Conservation (phyloP, 2,113 vertebrate genomes). For the Mustela lutreola region DNA sequence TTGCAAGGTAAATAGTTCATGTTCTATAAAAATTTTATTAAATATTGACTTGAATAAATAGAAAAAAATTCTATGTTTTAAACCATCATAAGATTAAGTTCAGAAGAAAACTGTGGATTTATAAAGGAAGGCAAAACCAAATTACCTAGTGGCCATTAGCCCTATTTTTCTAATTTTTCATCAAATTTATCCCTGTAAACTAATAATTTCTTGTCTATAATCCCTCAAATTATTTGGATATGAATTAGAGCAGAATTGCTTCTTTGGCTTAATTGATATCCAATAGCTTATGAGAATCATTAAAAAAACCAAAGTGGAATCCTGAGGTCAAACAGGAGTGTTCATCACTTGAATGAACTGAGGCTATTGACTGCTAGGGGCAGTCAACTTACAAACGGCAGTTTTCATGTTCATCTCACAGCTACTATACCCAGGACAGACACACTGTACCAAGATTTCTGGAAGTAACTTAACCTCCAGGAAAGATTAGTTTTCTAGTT, state of each 20-base stretch:
- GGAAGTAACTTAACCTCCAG: background rate
- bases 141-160: background rate
- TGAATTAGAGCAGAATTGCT: background rate
- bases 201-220: background rate
- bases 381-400: background rate
- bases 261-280: background rate
- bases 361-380: background rate
- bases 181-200: background rate
- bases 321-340: background rate
- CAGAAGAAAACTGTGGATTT: background rate
- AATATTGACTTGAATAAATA: background rate
- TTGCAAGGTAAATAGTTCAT: background rate
- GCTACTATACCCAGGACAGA: background rate
- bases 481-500: background rate
- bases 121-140: background rate
- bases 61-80: background rate
- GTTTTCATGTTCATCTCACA: background rate
- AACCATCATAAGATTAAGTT: constrained; percentile 26
- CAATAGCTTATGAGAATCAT: background rate
- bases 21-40: background rate
- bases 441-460: background rate
- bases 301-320: background rate
- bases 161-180: background rate
- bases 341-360: background rate
- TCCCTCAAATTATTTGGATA: background rate